Evolutionary conservation across 1,140 invertebrate genomes (phyloP), one percentile per base, ranked within the genome.

Genomic region (Cydia fagiglandana): DNA sequence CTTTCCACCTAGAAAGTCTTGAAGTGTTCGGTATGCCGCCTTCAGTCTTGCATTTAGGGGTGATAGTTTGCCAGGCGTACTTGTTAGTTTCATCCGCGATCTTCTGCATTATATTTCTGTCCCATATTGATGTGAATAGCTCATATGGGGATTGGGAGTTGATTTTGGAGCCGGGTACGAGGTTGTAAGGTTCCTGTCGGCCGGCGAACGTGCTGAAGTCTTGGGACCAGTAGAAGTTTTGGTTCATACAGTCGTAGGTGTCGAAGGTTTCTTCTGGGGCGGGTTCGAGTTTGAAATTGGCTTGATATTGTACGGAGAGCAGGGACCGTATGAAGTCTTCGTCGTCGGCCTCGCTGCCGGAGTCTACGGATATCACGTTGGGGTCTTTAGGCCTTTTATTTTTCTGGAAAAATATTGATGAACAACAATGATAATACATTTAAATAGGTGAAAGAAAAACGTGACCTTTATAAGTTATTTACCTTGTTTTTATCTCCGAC

Each of bases 21-120:
- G 66, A 70, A 41, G 66, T 70, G 7, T 70, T 70, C 3, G 66
- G 66, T 41, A 70, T 70, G 0, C 66, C 66, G 6, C 66, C 66
- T 70, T 70, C 66, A 70, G 66, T 70, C 34, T 70, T 70, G 15
- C 66, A 70, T 17, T 70, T 70, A 41, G 66, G 66, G 13, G 66
- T 70, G 1, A 70, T 70, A 17, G 66, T 70, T 38, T 70, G 66
- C 66, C 66, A 70, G 6, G 66, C 66, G 30, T 70, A 70, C 34
- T 70, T 70, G 15, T 70, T 70, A 17, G 66, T 70, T 10, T 70
- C 66, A 41, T 70, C 66, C n/a, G 66, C 66, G 30, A 70, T 70
- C 20, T 70, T 70, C n/a, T 70, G 66, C 66, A 70, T 70, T 1
- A 70, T 70, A 17, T 70, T 41, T 15, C 66, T 70, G 7, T 70